Evolutionary conservation across 2,113 vertebrate species (phyloP), one percentile per base, ranked within the genome.

Genomic region (Saguinus midas): DNA sequence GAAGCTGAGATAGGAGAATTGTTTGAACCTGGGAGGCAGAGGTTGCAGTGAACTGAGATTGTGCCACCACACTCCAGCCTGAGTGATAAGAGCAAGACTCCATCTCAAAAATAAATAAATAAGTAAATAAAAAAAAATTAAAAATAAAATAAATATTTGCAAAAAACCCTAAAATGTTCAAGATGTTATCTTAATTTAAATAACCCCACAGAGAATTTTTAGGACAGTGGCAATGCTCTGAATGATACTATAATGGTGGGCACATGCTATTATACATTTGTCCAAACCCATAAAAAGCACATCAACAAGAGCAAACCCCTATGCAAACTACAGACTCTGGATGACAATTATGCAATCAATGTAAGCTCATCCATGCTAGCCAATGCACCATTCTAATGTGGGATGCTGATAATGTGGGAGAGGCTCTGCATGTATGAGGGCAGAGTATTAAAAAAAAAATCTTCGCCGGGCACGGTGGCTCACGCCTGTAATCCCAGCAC

Each of bases 111-210:
- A 61, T 27, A 13, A 61, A 55, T 20, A 61, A 27, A 25, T 58
- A 25, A 61, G 25, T 61, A 61, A 61, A 6, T 29, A 64, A 64
- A 64, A 13, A 64, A 29, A 64, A 29, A 64, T 64, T 27, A 12
- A 64, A 64, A 27, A 27, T 61, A 27, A 61, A 61, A 61, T 64
- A 64, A 64, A 64, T 29, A 29, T 64, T 29, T 64, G 11, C 25
- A 64, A 64, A 61, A 29, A 64, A 29, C 58, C 12, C 58, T 64
- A 29, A 29, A 64, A 13, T 64, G 58, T 6, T 64, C 14, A 32
- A 86, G 90, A 72, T 92, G 25, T 17, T 50, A 86, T 37, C 82
- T 86, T 90, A 68, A 82, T 78, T 50, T 73, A 48, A 79, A 27
- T 72, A 79, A 84, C 18, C 76, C 52, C 45, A 79, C 1, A 45